Evolutionary conservation across 2,797 vertebrate genomes (phyloP).

Genomic region (Anguilla obscura): DNA sequence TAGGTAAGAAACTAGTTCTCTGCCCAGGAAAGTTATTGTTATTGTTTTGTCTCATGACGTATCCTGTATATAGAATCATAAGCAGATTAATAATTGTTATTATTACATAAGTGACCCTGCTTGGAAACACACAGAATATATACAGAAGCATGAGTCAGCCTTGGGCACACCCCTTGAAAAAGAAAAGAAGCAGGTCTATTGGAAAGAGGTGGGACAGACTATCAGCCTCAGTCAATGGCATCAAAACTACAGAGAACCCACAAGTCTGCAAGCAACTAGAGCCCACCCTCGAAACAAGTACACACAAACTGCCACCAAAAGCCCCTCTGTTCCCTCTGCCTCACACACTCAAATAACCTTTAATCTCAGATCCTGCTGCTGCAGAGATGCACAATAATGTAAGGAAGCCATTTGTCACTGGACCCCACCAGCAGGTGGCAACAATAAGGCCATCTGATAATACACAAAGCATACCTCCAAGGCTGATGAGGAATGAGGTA

Average conservation of each 20-base stretch:
- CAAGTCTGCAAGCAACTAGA: slow-evolving; percentile 45
- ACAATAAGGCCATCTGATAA: slow-evolving; percentile 57
- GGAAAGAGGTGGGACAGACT: slow-evolving; percentile 24
- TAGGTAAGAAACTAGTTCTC: neutral
- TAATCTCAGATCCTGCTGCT: slow-evolving; percentile 54
- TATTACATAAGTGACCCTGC: slow-evolving; percentile 43
- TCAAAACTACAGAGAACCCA: slow-evolving; percentile 19
- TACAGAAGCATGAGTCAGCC: slow-evolving; percentile 34
- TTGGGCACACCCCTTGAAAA: slow-evolving; percentile 35
- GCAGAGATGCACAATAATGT: slow-evolving; percentile 57
- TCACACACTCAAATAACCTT: slow-evolving; percentile 49
- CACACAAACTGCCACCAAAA: slow-evolving; percentile 39
- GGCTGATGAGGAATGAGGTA: neutral
- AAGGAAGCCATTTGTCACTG: slow-evolving; percentile 53
- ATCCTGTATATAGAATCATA: neutral
- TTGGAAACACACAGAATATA: slow-evolving; percentile 45
- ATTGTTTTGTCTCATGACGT: neutral
- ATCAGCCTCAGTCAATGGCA: slow-evolving; percentile 36
- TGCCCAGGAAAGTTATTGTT: neutral
- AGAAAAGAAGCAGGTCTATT: slow-evolving; percentile 20
- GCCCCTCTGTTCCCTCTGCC: slow-evolving; percentile 50
- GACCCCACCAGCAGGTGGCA: slow-evolving; percentile 59
- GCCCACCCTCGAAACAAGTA: slow-evolving; percentile 47
- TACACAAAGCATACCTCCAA: slow-evolving; percentile 49
- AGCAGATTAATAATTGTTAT: slow-evolving; percentile 40